Percentiles rank a stretch among this genome's conserved stretches.
phyloP scores from a whole-genome alignment of 2,113 vertebrate species.

The Charadrius vociferus region DNA sequence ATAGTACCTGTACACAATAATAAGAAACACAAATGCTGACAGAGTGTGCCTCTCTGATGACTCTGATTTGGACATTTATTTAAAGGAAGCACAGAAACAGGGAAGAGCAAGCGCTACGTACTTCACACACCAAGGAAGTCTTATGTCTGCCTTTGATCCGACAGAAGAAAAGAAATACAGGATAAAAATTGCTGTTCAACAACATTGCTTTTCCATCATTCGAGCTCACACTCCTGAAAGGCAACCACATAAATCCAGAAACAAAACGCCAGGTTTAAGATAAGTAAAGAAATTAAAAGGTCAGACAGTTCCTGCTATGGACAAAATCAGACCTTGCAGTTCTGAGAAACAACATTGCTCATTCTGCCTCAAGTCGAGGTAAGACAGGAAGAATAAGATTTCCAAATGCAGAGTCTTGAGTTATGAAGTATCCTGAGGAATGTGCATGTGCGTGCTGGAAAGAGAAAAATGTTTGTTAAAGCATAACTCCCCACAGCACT shows the following conservation, averaged over 20 bases:
- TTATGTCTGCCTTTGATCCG: neutral
- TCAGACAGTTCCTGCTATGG: neutral
- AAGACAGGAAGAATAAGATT: slow-evolving; percentile 97
- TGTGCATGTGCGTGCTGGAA: slow-evolving; percentile 92
- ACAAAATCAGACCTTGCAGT: neutral
- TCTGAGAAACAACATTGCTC: slow-evolving; percentile 45
- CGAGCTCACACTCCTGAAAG: neutral
- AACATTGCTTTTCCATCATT: neutral
- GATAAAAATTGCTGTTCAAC: neutral
- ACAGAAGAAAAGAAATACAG: neutral
- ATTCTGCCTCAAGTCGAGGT: slow-evolving; percentile 90
- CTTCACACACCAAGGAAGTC: neutral
- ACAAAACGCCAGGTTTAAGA: neutral
- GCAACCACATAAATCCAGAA: neutral
- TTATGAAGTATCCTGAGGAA: slow-evolving; percentile 98
- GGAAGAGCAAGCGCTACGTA: neutral
- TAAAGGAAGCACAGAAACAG: slow-evolving; percentile 28
- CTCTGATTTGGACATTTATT: neutral
- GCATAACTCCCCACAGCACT: neutral
- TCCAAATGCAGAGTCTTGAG: slow-evolving; percentile 97
- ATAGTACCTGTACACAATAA: neutral
- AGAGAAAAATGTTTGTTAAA: slow-evolving; percentile 38
- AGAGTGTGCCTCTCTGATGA: neutral
- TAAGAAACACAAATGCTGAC: neutral
- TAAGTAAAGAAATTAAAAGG: neutral